Evolutionary conservation across 2,888 invertebrate species (phyloP).

Genomic region (Arctia plantaginis): DNA sequence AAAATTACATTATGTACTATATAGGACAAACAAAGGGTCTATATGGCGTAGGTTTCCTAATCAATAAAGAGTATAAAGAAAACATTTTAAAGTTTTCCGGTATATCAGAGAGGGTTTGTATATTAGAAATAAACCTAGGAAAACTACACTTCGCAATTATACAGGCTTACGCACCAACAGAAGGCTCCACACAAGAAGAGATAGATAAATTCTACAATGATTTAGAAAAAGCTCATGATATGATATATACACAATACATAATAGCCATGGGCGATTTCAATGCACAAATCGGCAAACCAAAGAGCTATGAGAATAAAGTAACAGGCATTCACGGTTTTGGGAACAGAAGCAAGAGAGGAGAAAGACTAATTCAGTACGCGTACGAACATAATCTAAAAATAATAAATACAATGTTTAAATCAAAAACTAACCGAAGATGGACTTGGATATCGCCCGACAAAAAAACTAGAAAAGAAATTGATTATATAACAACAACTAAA

Average conservation of each 20-base stretch:
- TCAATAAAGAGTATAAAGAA: constrained; percentile 6
- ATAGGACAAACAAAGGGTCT: constrained; percentile 5
- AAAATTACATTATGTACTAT: background rate
- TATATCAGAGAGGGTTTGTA: constrained; percentile 3
- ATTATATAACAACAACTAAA: constrained; percentile 17
- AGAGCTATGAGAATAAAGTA: background rate
- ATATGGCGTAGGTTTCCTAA: constrained; percentile 3
- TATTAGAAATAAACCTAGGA: background rate
- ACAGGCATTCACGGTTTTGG: constrained; percentile 11
- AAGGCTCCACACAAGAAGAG: constrained; percentile 16
- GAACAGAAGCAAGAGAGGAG: constrained; percentile 9
- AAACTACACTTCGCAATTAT: constrained; percentile 6
- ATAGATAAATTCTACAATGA: constrained; percentile 19
- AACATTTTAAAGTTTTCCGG: constrained; percentile 9
- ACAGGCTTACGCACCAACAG: constrained; percentile 17
- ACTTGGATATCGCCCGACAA: constrained; percentile 9
- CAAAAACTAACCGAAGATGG: constrained; percentile 2
- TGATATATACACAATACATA: constrained; percentile 12
- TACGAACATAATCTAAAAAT: constrained; percentile 19
- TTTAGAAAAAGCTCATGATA: constrained; percentile 19
- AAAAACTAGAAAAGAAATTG: constrained; percentile 15
- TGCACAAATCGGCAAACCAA: constrained; percentile 10
- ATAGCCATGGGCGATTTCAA: constrained; percentile 12
- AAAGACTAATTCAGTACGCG: constrained; percentile 15
- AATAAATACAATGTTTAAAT: constrained; percentile 15